Base-by-base conservation (phyloP, 2,888 invertebrate genomes). In the Ctena decussata region DNA sequence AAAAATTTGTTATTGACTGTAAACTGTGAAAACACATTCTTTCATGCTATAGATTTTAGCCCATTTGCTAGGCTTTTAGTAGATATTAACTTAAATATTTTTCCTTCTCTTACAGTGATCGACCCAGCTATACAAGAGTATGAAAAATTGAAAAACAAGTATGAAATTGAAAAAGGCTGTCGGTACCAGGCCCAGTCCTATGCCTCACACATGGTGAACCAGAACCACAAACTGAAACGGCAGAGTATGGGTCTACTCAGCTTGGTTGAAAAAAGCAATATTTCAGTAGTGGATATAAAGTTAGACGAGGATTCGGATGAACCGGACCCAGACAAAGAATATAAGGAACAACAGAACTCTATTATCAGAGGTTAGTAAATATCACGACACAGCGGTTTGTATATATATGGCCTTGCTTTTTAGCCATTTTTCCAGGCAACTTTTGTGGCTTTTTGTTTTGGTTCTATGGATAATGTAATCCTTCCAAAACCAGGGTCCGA, bases 71-170 rank as follows among this genome's bases (percentile, higher is more conserved):
- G n/a, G n/a, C n/a, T n/a, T n/a, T n/a, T n/a, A n/a, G n/a, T n/a
- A n/a, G n/a, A n/a, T n/a, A n/a, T n/a, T n/a, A n/a, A n/a, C n/a
- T n/a, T n/a, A n/a, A n/a, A n/a, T n/a, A n/a, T n/a, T n/a, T n/a
- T n/a, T n/a, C n/a, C n/a, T n/a, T n/a, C 27, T 60, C 18, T 91
- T 91, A 11, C 86, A 94, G 94, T 93, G 76, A 88, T 92, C 39
- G 91, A 92, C 74, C 94, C 94, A 35, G 93, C 93, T 8, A 87
- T 91, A 12, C 82, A 80, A n/a, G 93, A 94, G 76, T 94, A 93
- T 84, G 90, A 91, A 72, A 82, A 85, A 60, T 88, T 94, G 69
- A 91, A 91, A 83, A 90, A 90, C 53, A 92, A 92, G 77, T 93
- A 92, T 84, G 88, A 92, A 76, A 92, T 93, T 27, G 94, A 94